phyloP scores from a whole-genome alignment of 2,113 vertebrate species.

The Patagioenas fasciata region DNA sequence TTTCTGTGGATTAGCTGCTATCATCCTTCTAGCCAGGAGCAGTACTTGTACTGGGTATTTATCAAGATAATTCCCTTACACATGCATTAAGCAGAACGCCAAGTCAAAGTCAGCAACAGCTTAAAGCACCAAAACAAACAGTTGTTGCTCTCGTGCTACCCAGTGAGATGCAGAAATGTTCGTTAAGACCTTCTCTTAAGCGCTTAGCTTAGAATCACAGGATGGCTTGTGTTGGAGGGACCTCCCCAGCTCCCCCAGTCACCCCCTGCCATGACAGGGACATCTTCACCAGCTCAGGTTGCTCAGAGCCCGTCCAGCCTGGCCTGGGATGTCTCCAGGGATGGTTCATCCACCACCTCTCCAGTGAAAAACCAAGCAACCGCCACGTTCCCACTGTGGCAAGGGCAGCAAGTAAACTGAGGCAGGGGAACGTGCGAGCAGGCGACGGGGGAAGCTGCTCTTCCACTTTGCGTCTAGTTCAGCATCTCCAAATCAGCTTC shows the following conservation, averaged over 20 bases:
- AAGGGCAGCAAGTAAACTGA: neutral
- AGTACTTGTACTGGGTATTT: neutral
- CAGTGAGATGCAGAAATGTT: fast-evolving
- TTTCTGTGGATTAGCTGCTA: constrained; percentile 38
- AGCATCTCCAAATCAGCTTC: neutral
- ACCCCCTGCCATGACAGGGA: too few species aligned
- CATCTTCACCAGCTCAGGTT: too few species aligned
- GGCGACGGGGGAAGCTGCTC: neutral
- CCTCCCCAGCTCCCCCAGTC: too few species aligned
- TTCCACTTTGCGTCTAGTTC: neutral
- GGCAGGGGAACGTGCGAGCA: neutral
- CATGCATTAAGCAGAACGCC: neutral
- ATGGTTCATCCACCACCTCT: too few species aligned
- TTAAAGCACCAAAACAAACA: neutral
- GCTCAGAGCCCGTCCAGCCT: too few species aligned
- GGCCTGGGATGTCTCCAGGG: too few species aligned
- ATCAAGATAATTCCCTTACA: neutral
- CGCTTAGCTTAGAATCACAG: neutral
- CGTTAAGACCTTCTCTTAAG: neutral
- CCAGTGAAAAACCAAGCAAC: neutral
- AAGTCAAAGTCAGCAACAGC: neutral
- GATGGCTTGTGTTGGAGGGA: too few species aligned
- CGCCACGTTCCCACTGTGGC: neutral
- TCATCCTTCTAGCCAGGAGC: neutral
- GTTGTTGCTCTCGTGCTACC: fast-evolving